Base-by-base conservation (phyloP, 1,140 invertebrate species). In the Ceratosolen fusciceps region DNA sequence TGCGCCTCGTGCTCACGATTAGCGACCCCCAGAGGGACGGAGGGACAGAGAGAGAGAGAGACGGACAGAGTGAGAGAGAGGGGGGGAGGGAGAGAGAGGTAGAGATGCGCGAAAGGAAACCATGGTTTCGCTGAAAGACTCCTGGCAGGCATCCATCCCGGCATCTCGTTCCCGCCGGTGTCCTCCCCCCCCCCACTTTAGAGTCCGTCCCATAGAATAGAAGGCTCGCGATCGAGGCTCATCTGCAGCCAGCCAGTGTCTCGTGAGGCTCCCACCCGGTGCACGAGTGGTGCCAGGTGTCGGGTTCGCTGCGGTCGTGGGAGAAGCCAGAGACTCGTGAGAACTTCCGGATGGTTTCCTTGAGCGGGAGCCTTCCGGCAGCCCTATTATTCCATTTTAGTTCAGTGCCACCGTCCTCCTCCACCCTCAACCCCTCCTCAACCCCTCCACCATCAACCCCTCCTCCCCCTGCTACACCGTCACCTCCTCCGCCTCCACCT, bases 281-380 rank as follows among this genome's bases (percentile, higher is more conserved):
- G 43, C 29, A 24, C 37, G 78, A 87, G 86, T 86, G 88, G 86
- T 86, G 88, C 88, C 89, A 90, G 89, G 89, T 90, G 89, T 90
- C 88, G 90, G 85, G 88, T 90, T 90, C 68, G 85, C 84, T 87
- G 88, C 83, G 88, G 87, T 88, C 86, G 88, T 88, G 86, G 85
- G 86, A 90, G 89, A 90, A 89, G 89, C 87, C 84, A 87, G 89
- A 90, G 89, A 90, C 88, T 85, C 89, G 89, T 90, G 89, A 89
- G 89, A 90, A 90, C 88, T 90, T 90, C 89, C 89, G 89, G 89
- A 90, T 90, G 85, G 84, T 85, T 83, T 86, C 84, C 43, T 56
- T 31, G 29, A 2, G 83, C 85, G 83, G 83, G 84, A 83, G 82
- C 85, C 87, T 90, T 90, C 88, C 88, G 88, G 88, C 86, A 85